Percentiles rank a stretch among this genome's conserved stretches.
These are phyloP conservation scores for Pogonognathellus flavescens DNA, from an alignment of 1,140 invertebrate species.

Conservation along the genomic window DNA sequence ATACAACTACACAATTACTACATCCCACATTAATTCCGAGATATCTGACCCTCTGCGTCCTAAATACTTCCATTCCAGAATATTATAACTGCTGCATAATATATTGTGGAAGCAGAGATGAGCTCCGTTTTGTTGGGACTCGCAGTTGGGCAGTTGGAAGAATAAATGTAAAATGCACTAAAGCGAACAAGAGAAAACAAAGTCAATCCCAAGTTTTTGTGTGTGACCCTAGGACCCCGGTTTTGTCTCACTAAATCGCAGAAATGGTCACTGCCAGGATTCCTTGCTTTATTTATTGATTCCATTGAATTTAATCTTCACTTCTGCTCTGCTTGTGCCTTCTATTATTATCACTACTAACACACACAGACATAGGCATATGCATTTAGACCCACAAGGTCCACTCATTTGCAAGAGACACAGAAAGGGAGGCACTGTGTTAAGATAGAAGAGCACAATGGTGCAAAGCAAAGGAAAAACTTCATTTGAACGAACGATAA, in stretches of 20 bases:
- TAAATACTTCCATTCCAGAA: too few relatives aligned
- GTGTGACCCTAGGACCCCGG: conserved; percentile 22
- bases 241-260: conserved; percentile 19
- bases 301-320: neutral
- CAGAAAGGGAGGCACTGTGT: neutral
- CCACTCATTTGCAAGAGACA: conserved; percentile 22
- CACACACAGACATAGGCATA: neutral
- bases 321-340: neutral
- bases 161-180: neutral
- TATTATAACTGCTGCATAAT: too few relatives aligned
- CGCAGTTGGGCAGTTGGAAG: neutral
- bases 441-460: neutral
- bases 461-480: conserved; percentile 5
- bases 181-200: conserved; percentile 33
- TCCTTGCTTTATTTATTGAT: conserved; percentile 39
- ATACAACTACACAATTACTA: too few relatives aligned
- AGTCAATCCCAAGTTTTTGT: conserved; percentile 35
- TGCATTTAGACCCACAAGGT: neutral
- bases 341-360: neutral
- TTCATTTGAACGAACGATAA: conserved; percentile 13
- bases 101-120: neutral
- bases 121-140: neutral
- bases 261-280: conserved; percentile 22
- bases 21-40: too few relatives aligned
- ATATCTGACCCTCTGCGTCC: too few relatives aligned